phyloP scores from a whole-genome alignment of 2,888 invertebrate species.

The Tetragnatha montana region DNA sequence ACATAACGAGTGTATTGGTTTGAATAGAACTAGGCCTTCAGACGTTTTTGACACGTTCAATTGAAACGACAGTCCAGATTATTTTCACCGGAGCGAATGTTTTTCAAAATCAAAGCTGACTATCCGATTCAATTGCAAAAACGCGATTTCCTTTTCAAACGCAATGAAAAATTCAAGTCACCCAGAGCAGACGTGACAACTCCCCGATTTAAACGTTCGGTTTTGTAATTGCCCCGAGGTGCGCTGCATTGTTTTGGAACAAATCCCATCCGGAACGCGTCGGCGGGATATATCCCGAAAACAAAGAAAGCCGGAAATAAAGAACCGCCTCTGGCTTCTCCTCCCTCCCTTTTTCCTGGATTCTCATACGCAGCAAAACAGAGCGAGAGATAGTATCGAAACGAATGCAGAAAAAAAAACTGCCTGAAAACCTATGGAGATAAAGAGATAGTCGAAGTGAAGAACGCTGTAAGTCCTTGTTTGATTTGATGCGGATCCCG shows the following conservation, averaged over 20 bases:
- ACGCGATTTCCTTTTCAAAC: background rate
- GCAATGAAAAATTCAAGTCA: background rate
- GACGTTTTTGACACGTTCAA: no score
- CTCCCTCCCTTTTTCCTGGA: no score
- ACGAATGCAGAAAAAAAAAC: background rate
- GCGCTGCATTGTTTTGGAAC: background rate
- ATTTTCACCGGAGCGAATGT: no score
- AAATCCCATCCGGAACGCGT: background rate
- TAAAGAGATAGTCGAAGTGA: constrained; percentile 28
- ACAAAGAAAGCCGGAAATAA: background rate
- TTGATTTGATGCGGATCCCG: constrained; percentile 25
- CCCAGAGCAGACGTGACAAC: background rate
- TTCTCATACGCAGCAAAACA: no score
- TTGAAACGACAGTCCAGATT: no score
- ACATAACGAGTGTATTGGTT: no score
- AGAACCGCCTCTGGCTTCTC: no score
- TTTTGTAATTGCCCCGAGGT: background rate
- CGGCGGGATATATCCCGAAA: background rate
- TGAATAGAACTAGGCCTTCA: no score
- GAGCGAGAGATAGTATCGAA: background rate
- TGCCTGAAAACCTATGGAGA: background rate
- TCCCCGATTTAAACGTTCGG: background rate
- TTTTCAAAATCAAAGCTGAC: no score
- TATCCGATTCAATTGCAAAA: no score
- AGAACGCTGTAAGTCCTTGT: constrained; percentile 20